Evolutionary conservation across 2,888 invertebrate species (phyloP).

Genomic region (Volucella zonaria): DNA sequence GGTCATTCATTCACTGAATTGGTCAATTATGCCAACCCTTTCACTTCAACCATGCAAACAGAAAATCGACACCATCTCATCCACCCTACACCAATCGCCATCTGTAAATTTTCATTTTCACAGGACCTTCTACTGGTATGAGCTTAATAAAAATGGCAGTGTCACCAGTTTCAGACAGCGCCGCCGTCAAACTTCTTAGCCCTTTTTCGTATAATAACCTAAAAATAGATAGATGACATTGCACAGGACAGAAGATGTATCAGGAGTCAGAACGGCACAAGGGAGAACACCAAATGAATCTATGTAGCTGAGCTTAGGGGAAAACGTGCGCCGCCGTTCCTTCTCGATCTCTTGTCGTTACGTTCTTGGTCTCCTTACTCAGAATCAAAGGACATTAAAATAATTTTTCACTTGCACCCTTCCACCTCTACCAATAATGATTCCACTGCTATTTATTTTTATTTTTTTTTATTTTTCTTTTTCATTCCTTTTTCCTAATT

Average conservation of each 20-base stretch:
- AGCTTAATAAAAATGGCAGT: slow-evolving; percentile 30
- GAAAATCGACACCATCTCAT: slow-evolving; percentile 1
- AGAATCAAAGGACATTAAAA: slow-evolving; percentile 72
- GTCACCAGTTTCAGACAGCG: slow-evolving; percentile 11
- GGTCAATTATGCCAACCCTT: slow-evolving; percentile 37
- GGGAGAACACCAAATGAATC: slow-evolving; percentile 60
- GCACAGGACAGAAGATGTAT: slow-evolving; percentile 38
- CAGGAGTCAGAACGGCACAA: slow-evolving; percentile 11
- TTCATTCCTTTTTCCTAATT: slow-evolving; percentile 67
- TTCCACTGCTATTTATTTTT: slow-evolving; percentile 34
- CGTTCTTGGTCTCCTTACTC: slow-evolving; percentile 41
- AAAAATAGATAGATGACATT: slow-evolving; percentile 56
- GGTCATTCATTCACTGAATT: slow-evolving; percentile 7
- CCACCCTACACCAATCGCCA: neutral
- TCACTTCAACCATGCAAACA: slow-evolving; percentile 25
- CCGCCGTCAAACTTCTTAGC: slow-evolving; percentile 32
- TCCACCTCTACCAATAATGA: slow-evolving; percentile 58
- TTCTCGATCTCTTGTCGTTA: slow-evolving; percentile 26
- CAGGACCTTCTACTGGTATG: slow-evolving; percentile 37
- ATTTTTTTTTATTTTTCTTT: slow-evolving; percentile 21
- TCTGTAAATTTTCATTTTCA: neutral
- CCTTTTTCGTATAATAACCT: slow-evolving; percentile 35
- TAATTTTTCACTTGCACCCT: slow-evolving; percentile 66
- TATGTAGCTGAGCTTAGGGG: slow-evolving; percentile 62
- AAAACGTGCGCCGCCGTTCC: slow-evolving; percentile 61